Conservation (phyloP, 1,140 invertebrate species). For the Lanistes nyassanus region DNA sequence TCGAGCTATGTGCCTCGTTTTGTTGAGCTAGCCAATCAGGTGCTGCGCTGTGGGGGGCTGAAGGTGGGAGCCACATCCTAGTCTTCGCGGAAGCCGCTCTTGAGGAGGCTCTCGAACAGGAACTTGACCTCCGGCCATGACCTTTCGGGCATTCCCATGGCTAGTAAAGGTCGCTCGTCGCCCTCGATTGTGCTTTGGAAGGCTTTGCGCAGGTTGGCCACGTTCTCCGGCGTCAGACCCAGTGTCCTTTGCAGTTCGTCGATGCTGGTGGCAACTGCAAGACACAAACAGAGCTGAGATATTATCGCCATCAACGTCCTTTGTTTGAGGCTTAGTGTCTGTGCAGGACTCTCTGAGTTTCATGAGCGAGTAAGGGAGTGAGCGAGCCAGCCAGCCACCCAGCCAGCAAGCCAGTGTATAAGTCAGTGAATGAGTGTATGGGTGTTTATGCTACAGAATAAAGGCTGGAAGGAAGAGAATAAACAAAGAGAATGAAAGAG, state of each 20-base stretch:
- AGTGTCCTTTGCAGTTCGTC: conserved; percentile 50
- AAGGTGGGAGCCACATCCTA: too few relatives aligned
- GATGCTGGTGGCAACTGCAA: conserved; percentile 56
- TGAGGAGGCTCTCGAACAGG: conserved; percentile 11
- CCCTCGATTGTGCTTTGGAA: conserved; percentile 52
- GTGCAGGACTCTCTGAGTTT: not conserved
- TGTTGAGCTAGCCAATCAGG: too few relatives aligned
- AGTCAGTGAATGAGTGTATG: conserved; percentile 3
- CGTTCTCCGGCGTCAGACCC: conserved; percentile 46
- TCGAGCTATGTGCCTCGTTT: too few relatives aligned
- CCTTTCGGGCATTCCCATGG: conserved; percentile 58
- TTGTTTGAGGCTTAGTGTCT: not conserved
- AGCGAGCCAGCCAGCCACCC: too few relatives aligned
- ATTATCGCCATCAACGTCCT: too few relatives aligned
- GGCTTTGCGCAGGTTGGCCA: conserved; percentile 48
- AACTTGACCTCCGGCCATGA: conserved; percentile 57
- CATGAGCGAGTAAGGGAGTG: not conserved
- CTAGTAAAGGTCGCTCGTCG: conserved; percentile 55
- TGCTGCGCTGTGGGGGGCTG: too few relatives aligned
- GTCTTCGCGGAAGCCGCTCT: conserved; percentile 21
- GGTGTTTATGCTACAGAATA: not conserved
- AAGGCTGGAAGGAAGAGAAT: not conserved
- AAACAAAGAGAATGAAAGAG: not conserved
- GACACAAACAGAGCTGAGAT: too few relatives aligned
- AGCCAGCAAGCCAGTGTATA: not conserved